These are phyloP conservation scores for Anniella stebbinsi DNA, from an alignment of 2,797 vertebrate genomes.

Conservation along the genomic window DNA sequence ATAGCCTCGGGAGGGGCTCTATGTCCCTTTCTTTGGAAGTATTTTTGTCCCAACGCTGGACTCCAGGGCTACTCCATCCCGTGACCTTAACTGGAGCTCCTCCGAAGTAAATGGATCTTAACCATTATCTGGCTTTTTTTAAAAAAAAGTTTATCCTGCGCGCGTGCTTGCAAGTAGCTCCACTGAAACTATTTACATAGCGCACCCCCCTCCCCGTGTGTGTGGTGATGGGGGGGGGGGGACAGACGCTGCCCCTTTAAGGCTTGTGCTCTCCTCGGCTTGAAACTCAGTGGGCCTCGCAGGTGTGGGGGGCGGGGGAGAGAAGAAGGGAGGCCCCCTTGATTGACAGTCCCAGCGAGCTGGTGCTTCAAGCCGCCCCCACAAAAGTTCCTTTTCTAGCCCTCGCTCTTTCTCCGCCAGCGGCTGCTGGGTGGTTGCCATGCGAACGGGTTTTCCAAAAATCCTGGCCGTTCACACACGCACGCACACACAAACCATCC, in stretches of 20 bases:
- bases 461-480: background rate
- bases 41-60: too few species aligned
- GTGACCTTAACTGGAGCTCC: background rate
- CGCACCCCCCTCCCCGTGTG: background rate
- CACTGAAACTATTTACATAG: background rate
- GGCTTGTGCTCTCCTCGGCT: constrained; percentile 4
- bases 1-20: too few species aligned
- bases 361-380: constrained; percentile 13
- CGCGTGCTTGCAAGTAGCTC: background rate
- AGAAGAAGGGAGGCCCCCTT: constrained; percentile 28
- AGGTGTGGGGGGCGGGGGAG: constrained; percentile 54
- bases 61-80: too few species aligned
- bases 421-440: constrained; percentile 76
- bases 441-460: constrained; percentile 71
- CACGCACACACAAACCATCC: constrained; percentile 40
- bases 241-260: background rate
- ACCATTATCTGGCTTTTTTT: background rate
- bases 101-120: background rate
- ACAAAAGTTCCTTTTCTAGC: constrained; percentile 76
- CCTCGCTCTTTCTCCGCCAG: constrained; percentile 33
- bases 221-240: background rate
- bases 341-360: constrained; percentile 69
- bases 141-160: too few species aligned
- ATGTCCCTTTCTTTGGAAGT: too few species aligned
- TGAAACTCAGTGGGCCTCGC: constrained; percentile 17